A percentile compares a stretch with the other conserved stretches of the same genome.
These are phyloP conservation scores for Helobdella robusta DNA, from an alignment of 2,888 invertebrate genomes.

Conservation along the genomic window DNA sequence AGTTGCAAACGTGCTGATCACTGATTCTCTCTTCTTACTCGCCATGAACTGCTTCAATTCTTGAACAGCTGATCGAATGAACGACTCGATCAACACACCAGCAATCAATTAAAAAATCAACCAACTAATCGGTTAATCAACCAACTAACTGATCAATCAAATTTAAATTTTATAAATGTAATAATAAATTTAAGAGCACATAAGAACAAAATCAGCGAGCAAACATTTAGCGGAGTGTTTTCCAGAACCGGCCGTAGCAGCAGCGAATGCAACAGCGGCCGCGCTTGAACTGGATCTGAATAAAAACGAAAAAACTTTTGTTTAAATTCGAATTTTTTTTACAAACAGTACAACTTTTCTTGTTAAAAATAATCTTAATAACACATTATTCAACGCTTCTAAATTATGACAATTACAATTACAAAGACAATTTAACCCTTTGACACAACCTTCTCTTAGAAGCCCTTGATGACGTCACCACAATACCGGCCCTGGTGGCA, in stretches of 20 bases:
- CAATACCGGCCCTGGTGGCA: conserved; percentile 67
- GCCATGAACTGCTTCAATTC: conserved; percentile 39
- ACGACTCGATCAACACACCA: too few species aligned
- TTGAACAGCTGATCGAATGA: conserved; percentile 29
- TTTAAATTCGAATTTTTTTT: neutral
- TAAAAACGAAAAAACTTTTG: conserved; percentile 6
- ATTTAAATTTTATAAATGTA: too few species aligned
- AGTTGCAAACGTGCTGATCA: conserved; percentile 79
- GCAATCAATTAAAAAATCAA: too few species aligned
- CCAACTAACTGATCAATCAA: too few species aligned
- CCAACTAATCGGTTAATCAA: too few species aligned
- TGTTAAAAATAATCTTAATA: too few species aligned
- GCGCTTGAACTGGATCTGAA: conserved; percentile 48
- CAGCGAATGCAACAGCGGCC: conserved; percentile 77
- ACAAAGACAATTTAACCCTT: too few species aligned
- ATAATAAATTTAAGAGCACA: neutral
- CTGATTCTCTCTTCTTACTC: conserved; percentile 46
- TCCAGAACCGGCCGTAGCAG: conserved; percentile 75
- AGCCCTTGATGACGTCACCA: conserved; percentile 78
- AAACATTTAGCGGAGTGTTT: conserved; percentile 22
- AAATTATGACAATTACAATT: too few species aligned
- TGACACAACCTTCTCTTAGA: conserved; percentile 70
- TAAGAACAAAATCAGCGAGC: neutral
- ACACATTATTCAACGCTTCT: too few species aligned
- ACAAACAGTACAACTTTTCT: neutral